phyloP scores from a whole-genome alignment of 2,797 vertebrate genomes.

The Intellagama lesueurii region DNA sequence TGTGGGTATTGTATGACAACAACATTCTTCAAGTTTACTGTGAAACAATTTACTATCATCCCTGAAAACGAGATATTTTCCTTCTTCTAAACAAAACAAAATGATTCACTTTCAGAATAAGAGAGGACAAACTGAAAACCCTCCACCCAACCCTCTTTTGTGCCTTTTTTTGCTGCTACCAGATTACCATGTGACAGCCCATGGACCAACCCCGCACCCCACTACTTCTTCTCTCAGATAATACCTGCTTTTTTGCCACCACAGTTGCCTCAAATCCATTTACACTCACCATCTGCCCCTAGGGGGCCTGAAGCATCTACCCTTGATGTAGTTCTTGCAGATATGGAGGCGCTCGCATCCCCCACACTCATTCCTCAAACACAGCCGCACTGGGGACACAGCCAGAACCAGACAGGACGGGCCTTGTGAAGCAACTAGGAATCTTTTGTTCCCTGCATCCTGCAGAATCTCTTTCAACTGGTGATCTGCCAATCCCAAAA shows the following conservation, averaged over 20 bases:
- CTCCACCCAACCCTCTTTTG: neutral
- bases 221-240: neutral
- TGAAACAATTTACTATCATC: neutral
- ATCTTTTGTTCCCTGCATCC: neutral
- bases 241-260: neutral
- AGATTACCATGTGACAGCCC: neutral
- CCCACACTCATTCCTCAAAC: neutral
- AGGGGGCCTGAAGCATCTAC: constrained; percentile 37
- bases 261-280: constrained; percentile 54
- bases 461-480: neutral
- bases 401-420: neutral
- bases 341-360: constrained; percentile 22
- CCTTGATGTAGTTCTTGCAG: constrained; percentile 24
- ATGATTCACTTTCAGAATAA: neutral
- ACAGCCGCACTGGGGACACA: neutral
- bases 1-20: neutral
- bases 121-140: neutral
- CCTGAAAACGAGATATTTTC: neutral
- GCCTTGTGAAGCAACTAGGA: neutral
- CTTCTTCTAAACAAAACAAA: neutral
- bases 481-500: constrained; percentile 2
- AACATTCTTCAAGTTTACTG: neutral
- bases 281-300: constrained; percentile 73
- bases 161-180: neutral
- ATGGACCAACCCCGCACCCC: neutral